Evolutionary conservation across 2,797 vertebrate genomes (phyloP).

Genomic region (Melanotaenia boesemani): DNA sequence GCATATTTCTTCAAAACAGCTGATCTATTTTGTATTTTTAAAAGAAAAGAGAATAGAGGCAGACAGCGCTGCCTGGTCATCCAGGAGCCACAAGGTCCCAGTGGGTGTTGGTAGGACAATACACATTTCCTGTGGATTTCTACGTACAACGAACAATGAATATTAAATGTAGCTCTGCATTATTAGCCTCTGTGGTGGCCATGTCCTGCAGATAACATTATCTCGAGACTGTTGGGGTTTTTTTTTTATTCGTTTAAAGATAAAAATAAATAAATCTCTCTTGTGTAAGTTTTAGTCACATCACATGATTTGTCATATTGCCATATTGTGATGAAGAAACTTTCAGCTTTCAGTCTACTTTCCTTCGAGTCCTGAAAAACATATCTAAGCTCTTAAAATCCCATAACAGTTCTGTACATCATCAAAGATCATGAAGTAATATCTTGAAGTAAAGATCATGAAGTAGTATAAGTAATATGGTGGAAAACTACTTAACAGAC

Average conservation of each 20-base stretch:
- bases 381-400: not conserved
- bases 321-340: too few species aligned
- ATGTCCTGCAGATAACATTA: not conserved
- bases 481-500: not conserved
- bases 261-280: too few species aligned
- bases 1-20: not conserved
- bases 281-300: too few species aligned
- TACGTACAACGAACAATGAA: not conserved
- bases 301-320: too few species aligned
- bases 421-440: not conserved
- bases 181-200: not conserved
- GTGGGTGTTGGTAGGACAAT: not conserved
- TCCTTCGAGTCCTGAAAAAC: too few species aligned
- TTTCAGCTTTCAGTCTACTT: too few species aligned
- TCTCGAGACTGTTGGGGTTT: not conserved
- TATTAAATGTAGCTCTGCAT: not conserved
- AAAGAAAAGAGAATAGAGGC: not conserved
- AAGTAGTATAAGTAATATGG: too few species aligned
- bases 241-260: too few species aligned
- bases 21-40: too few species aligned
- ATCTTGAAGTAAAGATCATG: not conserved
- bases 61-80: not conserved
- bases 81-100: not conserved
- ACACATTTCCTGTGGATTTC: not conserved
- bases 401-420: not conserved